Conservation (phyloP, 1,140 invertebrate species). For the Scaptomyza montana region DNA sequence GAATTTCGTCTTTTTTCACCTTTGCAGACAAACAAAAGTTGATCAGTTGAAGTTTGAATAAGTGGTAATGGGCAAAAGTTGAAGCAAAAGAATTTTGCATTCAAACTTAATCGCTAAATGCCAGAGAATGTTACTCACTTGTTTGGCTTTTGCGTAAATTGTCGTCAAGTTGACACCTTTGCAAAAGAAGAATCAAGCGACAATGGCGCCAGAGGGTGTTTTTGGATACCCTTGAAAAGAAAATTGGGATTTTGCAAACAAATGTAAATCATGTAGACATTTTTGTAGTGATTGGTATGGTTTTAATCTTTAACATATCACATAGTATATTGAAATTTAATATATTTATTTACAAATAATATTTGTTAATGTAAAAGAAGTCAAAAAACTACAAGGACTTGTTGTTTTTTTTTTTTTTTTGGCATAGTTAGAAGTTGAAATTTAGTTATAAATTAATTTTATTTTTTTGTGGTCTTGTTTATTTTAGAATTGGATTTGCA, state of each 20-base stretch:
- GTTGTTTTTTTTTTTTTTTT: too few relatives aligned
- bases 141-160: slow-evolving; percentile 20
- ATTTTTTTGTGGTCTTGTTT: not conserved
- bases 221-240: not conserved
- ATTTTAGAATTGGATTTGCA: too few relatives aligned
- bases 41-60: not conserved
- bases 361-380: too few relatives aligned
- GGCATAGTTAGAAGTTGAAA: too few relatives aligned
- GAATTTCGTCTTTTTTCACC: slow-evolving; percentile 1
- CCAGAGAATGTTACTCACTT: slow-evolving; percentile 17
- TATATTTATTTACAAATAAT: too few relatives aligned
- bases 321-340: too few relatives aligned
- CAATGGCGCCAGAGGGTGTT: not conserved
- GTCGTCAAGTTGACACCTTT: slow-evolving; percentile 12
- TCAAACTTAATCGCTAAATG: slow-evolving; percentile 22
- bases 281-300: not conserved
- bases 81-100: not conserved
- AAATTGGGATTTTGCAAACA: not conserved
- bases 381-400: too few relatives aligned
- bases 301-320: too few relatives aligned
- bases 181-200: not conserved
- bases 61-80: not conserved
- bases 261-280: not conserved
- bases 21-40: slow-evolving; percentile 21
- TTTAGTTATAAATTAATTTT: too few relatives aligned